These are phyloP conservation scores for Geococcyx californianus DNA, from an alignment of 2,113 vertebrate genomes.

Conservation along the genomic window DNA sequence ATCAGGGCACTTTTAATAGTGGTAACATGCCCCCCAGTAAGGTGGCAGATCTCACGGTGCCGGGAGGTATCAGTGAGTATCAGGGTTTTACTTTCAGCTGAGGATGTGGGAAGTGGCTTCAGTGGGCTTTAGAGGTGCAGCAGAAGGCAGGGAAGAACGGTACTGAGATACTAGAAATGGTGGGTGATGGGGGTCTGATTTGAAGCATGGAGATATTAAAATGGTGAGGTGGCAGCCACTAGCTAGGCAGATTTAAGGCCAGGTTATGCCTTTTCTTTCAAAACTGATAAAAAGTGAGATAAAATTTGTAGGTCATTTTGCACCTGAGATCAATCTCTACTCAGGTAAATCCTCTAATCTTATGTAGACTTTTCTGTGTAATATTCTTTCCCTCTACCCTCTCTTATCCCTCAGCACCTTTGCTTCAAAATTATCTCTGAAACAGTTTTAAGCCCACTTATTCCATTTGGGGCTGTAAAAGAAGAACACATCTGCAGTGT, in stretches of 20 bases:
- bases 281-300: background rate
- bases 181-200: background rate
- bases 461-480: background rate
- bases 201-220: background rate
- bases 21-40: accelerated
- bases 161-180: background rate
- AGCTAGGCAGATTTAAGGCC: background rate
- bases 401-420: background rate
- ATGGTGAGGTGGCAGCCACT: background rate
- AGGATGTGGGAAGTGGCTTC: background rate
- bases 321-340: background rate
- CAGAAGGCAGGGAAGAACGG: background rate
- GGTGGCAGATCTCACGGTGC: background rate
- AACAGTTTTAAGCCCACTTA: background rate
- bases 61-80: background rate
- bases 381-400: background rate
- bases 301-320: background rate
- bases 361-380: background rate
- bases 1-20: background rate
- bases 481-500: background rate
- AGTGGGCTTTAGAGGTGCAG: background rate
- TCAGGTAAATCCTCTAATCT: background rate
- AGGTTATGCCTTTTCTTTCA: background rate
- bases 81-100: background rate
- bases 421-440: background rate